Percentiles rank a stretch among this genome's conserved stretches.
These are phyloP conservation scores for Augochlorella aurata DNA, from an alignment of 2,888 invertebrate genomes.

Conservation along the genomic window DNA sequence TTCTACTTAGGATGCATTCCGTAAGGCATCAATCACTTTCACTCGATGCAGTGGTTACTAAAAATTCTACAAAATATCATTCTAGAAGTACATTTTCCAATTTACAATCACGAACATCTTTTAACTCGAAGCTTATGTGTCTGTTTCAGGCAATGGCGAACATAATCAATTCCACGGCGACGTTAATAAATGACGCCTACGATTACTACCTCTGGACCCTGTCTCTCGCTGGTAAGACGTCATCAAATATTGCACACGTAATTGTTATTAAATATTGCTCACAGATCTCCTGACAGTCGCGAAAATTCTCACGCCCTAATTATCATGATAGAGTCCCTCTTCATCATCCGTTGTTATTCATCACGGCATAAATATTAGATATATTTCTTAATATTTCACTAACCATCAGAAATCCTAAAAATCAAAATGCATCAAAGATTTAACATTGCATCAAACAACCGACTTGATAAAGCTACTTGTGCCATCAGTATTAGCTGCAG, in stretches of 20 bases:
- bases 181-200: conserved; percentile 82
- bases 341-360: not conserved
- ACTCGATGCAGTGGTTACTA: no score
- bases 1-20: not conserved
- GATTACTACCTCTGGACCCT: conserved; percentile 90
- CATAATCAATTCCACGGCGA: conserved; percentile 80
- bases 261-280: not conserved
- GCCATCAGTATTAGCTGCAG: no score
- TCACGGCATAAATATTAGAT: not conserved
- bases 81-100: not conserved
- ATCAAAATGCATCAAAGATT: no score
- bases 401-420: no score
- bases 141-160: conserved; percentile 78
- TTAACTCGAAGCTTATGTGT: not conserved
- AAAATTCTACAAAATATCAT: no score
- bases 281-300: no score
- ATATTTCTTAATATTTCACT: no score
- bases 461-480: no score
- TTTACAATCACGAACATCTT: not conserved
- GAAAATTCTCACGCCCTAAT: not conserved
- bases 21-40: not conserved
- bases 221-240: conserved; percentile 87
- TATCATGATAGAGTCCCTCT: no score
- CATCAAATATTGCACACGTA: not conserved
- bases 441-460: no score